Conservation (phyloP, 2,888 invertebrate species). For the Vesta saturnalis region DNA sequence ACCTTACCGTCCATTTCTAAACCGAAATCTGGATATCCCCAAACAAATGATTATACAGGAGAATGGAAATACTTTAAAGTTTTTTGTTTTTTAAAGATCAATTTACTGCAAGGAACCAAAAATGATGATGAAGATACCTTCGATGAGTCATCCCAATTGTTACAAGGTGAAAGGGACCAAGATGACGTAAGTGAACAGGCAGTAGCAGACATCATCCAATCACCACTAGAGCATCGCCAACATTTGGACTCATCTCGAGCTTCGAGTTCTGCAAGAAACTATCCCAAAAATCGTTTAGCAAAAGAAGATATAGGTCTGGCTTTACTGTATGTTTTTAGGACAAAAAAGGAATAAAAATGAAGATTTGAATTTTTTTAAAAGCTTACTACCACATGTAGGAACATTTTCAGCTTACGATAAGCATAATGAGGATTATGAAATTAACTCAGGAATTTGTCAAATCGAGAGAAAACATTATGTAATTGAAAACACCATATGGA, state of each 20-base stretch:
- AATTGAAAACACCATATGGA: no score
- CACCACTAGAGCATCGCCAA: no score
- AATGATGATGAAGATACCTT: not conserved
- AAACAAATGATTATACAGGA: not conserved
- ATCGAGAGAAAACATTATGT: no score
- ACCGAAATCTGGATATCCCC: not conserved
- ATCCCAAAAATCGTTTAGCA: conserved; percentile 17
- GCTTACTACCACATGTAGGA: no score
- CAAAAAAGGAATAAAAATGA: conserved; percentile 20
- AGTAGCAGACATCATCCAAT: conserved; percentile 14
- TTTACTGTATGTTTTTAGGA: conserved; percentile 24
- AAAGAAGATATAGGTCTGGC: conserved; percentile 21
- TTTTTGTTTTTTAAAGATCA: not conserved
- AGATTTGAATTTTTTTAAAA: no score
- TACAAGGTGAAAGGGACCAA: not conserved
- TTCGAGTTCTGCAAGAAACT: not conserved
- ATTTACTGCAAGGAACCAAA: not conserved
- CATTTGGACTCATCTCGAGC: conserved; percentile 14
- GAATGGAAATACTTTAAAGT: not conserved
- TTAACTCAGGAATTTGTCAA: no score
- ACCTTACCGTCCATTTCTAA: not conserved
- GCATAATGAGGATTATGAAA: no score
- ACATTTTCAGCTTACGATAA: no score
- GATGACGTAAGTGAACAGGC: not conserved
- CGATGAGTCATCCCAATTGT: not conserved